A percentile compares a stretch with the other conserved stretches of the same genome.
Evolutionary conservation across 2,113 vertebrate species (phyloP).

Genomic region (Pandion haliaetus): DNA sequence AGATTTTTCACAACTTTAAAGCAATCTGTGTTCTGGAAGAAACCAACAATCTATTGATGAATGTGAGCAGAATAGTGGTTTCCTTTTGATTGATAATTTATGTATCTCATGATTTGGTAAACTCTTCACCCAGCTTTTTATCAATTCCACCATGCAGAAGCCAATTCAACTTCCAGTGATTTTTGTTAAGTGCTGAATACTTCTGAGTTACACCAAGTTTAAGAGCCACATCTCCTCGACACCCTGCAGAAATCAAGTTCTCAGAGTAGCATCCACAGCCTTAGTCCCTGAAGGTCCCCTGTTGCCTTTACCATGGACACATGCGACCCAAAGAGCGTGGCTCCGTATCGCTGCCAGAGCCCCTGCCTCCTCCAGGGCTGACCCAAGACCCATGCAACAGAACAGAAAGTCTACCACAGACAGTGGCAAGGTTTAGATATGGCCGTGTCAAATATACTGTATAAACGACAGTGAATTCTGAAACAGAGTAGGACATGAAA

Average conservation of each 20-base stretch:
- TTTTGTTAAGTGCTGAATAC: not conserved
- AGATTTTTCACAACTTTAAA: not conserved
- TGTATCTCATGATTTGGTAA: not conserved
- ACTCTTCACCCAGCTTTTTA: not conserved
- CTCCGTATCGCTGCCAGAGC: accelerated
- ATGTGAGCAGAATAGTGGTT: not conserved
- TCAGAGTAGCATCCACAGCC: accelerated
- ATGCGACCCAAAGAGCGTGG: accelerated
- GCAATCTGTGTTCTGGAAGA: not conserved
- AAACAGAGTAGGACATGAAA: not conserved
- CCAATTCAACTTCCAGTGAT: not conserved
- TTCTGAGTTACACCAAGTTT: not conserved
- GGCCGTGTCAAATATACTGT: accelerated
- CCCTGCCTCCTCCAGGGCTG: not conserved
- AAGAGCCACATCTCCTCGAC: accelerated
- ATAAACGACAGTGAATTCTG: not conserved
- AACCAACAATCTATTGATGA: accelerated
- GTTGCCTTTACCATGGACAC: accelerated
- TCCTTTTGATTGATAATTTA: not conserved
- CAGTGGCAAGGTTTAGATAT: not conserved
- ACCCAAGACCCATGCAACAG: too few relatives aligned
- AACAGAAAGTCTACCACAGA: not conserved
- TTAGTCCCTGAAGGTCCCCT: not conserved
- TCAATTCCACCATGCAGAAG: not conserved
- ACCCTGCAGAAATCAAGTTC: not conserved